These are phyloP conservation scores for Raja brachyura DNA, from an alignment of 2,113 vertebrate genomes.

Conservation along the genomic window DNA sequence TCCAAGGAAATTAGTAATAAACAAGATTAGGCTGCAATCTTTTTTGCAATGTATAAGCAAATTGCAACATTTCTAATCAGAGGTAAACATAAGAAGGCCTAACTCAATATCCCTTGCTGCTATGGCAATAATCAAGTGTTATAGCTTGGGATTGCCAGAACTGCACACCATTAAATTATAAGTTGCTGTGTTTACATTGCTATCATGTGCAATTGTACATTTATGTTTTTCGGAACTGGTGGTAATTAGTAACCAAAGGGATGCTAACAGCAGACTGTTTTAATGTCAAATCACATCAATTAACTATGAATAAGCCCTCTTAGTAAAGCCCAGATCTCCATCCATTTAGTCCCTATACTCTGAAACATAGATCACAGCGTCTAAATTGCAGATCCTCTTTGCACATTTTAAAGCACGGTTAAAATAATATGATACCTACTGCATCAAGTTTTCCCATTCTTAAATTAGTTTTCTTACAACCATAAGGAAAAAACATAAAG, in stretches of 20 bases:
- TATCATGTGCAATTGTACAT: background rate
- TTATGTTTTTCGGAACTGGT: background rate
- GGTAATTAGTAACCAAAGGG: background rate
- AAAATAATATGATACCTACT: background rate
- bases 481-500: background rate
- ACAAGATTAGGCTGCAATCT: background rate
- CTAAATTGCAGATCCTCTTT: background rate
- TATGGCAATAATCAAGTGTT: background rate
- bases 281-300: background rate
- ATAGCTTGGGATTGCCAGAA: background rate
- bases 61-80: background rate
- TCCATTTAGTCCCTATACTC: background rate
- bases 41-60: too few relatives aligned
- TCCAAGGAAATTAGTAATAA: background rate
- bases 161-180: background rate
- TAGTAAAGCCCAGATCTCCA: background rate
- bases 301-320: background rate
- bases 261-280: background rate
- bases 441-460: background rate
- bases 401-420: background rate
- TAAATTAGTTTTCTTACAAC: background rate
- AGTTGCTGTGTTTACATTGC: background rate
- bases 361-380: background rate
- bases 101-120: background rate
- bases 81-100: background rate